A percentile compares a stretch with the other conserved stretches of the same genome.
phyloP scores from a whole-genome alignment of 2,797 vertebrate species.

The Selene dorsalis region DNA sequence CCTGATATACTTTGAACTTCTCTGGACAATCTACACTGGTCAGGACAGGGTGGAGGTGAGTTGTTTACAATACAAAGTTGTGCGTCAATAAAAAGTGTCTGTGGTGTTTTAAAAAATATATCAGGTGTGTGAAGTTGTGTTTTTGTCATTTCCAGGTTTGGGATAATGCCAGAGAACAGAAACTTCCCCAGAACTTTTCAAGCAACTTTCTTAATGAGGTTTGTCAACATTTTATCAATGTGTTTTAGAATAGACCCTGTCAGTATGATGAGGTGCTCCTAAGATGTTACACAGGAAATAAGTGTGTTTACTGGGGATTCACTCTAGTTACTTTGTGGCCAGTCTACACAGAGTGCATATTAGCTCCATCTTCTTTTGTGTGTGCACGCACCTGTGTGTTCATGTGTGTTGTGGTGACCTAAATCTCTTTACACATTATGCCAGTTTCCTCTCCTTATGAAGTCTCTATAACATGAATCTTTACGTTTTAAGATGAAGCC shows the following conservation, averaged over 20 bases:
- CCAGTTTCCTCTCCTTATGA: too few relatives aligned
- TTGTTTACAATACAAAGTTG: background rate
- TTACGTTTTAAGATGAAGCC: too few relatives aligned
- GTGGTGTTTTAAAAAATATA: background rate
- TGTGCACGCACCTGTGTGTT: too few relatives aligned
- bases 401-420: too few relatives aligned
- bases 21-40: constrained; percentile 25
- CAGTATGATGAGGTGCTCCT: background rate
- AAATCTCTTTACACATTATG: too few relatives aligned
- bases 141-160: constrained; percentile 53
- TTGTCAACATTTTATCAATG: background rate
- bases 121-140: background rate
- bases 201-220: constrained; percentile 62
- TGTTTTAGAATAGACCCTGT: background rate
- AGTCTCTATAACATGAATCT: too few relatives aligned
- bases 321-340: too few relatives aligned
- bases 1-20: constrained; percentile 81
- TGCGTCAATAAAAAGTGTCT: background rate
- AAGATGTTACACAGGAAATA: background rate
- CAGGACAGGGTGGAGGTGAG: background rate
- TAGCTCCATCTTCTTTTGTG: too few relatives aligned
- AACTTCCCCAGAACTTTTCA: constrained; percentile 56
- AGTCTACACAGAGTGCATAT: too few relatives aligned
- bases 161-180: background rate
- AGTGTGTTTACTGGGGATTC: background rate